Evolutionary conservation across 2,797 vertebrate genomes (phyloP).

Genomic region (Xenops minutus): DNA sequence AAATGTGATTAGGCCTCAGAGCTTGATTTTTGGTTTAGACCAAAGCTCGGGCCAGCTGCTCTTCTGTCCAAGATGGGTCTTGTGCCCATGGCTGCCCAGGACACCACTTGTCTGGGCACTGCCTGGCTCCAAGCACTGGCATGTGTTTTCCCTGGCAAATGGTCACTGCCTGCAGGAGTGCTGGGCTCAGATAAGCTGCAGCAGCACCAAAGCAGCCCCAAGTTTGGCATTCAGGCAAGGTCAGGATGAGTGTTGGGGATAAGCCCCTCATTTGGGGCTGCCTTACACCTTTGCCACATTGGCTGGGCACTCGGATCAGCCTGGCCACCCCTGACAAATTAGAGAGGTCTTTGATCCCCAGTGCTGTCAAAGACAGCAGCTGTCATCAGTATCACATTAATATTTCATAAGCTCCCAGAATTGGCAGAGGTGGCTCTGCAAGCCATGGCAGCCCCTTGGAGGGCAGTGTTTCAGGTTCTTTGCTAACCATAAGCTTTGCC

Average conservation of each 20-base stretch:
- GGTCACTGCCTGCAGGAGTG: background rate
- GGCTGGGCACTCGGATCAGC: accelerated
- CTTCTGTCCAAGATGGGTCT: accelerated
- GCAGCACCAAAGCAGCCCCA: too few species aligned
- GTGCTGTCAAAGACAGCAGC: background rate
- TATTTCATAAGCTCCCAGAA: background rate
- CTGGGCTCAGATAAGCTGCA: background rate
- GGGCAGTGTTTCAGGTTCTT: background rate
- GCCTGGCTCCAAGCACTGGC: too few species aligned
- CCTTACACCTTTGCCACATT: background rate
- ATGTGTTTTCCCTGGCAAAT: background rate
- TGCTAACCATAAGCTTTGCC: background rate
- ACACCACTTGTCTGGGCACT: accelerated
- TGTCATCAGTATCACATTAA: background rate
- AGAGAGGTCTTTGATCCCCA: background rate
- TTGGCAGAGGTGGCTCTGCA: background rate
- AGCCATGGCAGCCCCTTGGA: background rate
- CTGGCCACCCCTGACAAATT: accelerated
- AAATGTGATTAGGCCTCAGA: background rate
- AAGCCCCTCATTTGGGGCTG: accelerated
- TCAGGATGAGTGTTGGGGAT: accelerated
- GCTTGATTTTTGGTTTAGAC: background rate
- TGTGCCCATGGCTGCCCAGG: background rate
- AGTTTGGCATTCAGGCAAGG: background rate
- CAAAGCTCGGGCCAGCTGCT: background rate